These are phyloP conservation scores for Pedetes capensis DNA, from an alignment of 2,113 vertebrate genomes.

Conservation along the genomic window DNA sequence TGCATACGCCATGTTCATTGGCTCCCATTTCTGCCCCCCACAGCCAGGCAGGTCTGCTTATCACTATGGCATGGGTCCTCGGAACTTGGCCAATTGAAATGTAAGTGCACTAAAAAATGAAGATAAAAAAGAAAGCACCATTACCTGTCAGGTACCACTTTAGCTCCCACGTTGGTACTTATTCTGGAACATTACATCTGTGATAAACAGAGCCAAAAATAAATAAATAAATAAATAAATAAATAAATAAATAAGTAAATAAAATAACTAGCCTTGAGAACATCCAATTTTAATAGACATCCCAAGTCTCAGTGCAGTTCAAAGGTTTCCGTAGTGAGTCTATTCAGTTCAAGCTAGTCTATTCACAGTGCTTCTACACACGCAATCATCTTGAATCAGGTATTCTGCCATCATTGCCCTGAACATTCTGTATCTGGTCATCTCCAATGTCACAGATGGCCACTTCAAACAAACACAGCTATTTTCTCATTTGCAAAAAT, in stretches of 20 bases:
- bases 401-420: too few species aligned
- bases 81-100: slow-evolving; percentile 85
- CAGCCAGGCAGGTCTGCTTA: slow-evolving; percentile 88
- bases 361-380: accelerated
- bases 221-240: too few species aligned
- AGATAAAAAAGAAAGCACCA: slow-evolving; percentile 43
- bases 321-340: not conserved
- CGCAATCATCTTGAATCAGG: not conserved
- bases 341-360: not conserved
- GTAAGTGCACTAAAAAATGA: slow-evolving; percentile 84
- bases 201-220: not conserved
- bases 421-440: not conserved
- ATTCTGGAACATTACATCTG: not conserved
- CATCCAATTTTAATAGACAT: not conserved
- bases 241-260: too few species aligned
- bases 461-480: not conserved
- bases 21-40: slow-evolving; percentile 91
- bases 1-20: slow-evolving; percentile 87
- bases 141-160: not conserved
- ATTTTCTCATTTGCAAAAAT: not conserved
- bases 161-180: not conserved
- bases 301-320: not conserved
- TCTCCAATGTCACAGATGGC: not conserved
- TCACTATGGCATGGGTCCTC: slow-evolving; percentile 84
- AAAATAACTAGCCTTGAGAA: not conserved